Conservation (phyloP, 2,888 invertebrate species). For the Fragum fragum region DNA sequence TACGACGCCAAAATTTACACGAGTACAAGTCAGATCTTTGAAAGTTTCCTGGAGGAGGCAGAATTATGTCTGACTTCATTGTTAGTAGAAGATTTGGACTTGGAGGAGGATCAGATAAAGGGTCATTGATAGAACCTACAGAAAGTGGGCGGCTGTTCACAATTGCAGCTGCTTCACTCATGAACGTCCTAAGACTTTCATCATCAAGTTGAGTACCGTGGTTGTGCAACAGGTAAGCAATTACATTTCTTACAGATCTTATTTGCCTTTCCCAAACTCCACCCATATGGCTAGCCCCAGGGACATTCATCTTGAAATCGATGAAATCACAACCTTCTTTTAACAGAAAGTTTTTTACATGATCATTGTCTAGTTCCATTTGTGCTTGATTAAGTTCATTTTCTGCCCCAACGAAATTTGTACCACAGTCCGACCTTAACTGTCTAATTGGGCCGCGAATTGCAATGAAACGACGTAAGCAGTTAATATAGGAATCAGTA, state of each 20-base stretch:
- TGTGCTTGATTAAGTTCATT: no score
- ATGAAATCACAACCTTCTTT: no score
- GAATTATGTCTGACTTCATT: no score
- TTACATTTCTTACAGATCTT: no score
- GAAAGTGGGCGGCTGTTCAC: no score
- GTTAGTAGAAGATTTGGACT: not conserved
- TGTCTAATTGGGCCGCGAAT: constrained; percentile 59
- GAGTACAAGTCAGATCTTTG: constrained; percentile 6
- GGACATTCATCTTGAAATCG: no score
- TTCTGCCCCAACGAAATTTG: constrained; percentile 68
- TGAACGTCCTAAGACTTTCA: no score
- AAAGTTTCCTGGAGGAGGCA: constrained; percentile 13
- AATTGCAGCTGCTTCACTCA: no score
- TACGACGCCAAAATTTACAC: constrained; percentile 1
- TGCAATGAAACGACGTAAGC: constrained; percentile 58
- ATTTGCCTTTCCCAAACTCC: no score
- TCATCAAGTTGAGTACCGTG: constrained; percentile 14
- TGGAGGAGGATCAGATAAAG: not conserved
- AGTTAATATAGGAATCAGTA: constrained; percentile 70
- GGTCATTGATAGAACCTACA: no score
- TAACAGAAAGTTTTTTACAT: constrained; percentile 47
- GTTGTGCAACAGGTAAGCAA: not conserved
- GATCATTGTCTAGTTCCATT: no score
- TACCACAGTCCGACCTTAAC: constrained; percentile 61
- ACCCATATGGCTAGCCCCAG: no score